phyloP scores from a whole-genome alignment of 2,797 vertebrate species.

The Picus viridis region DNA sequence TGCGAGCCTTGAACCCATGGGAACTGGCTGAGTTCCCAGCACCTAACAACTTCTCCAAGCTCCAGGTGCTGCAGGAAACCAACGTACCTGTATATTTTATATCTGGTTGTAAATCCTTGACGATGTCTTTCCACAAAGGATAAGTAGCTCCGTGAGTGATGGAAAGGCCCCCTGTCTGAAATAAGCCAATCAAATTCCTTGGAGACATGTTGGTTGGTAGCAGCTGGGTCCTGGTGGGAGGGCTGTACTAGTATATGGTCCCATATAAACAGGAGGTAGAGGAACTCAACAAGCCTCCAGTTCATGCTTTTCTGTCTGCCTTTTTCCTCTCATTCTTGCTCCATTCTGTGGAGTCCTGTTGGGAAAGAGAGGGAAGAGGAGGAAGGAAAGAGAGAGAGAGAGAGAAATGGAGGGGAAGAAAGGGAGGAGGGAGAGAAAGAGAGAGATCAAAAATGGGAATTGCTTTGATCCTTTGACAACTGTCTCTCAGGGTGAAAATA shows the following conservation, averaged over 20 bases:
- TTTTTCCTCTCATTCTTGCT: constrained; percentile 99
- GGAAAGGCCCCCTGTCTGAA: constrained; percentile 99
- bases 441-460: constrained; percentile 16
- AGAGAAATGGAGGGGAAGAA: constrained; percentile 9
- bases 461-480: constrained; percentile 37
- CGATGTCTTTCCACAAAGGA: constrained; percentile 99
- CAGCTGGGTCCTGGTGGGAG: constrained; percentile 94
- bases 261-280: constrained; percentile 99
- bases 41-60: background rate
- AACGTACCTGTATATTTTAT: constrained; percentile 99
- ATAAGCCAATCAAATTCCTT: constrained; percentile 99
- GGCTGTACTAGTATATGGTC: constrained; percentile 98
- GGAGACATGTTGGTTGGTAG: constrained; percentile 98
- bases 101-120: constrained; percentile 99
- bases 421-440: background rate
- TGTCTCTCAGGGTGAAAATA: background rate
- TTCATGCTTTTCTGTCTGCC: constrained; percentile 99
- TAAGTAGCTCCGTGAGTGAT: constrained; percentile 98
- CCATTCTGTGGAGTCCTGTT: constrained; percentile 99
- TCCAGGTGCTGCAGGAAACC: background rate
- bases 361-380: constrained; percentile 39
- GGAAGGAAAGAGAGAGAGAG: constrained; percentile 16
- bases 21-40: background rate
- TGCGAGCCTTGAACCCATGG: background rate
- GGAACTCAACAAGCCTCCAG: constrained; percentile 99